A percentile compares a stretch with the other conserved stretches of the same genome.
phyloP scores from a whole-genome alignment of 2,797 vertebrate genomes.

The Sciurus carolinensis region DNA sequence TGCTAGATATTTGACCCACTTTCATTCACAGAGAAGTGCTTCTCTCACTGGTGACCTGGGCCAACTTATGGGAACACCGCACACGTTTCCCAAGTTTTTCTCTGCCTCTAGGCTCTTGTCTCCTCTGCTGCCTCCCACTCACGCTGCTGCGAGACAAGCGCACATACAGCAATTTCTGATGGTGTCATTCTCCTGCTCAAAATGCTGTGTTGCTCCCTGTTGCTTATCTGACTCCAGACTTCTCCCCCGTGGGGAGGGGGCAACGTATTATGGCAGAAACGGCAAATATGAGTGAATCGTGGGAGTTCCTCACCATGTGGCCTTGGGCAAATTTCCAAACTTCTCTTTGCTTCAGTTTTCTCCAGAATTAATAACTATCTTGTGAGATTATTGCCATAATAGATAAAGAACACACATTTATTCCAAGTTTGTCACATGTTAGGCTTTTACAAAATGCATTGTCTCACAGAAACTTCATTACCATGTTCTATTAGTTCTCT shows the following conservation, averaged over 20 bases:
- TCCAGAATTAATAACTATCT: background rate
- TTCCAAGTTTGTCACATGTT: background rate
- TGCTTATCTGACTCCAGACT: background rate
- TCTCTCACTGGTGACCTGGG: background rate
- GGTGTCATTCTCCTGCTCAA: background rate
- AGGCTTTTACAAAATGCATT: background rate
- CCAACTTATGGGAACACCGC: background rate
- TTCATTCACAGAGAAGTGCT: constrained; percentile 33
- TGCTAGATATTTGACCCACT: constrained; percentile 18
- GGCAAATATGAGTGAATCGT: background rate
- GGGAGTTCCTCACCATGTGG: background rate
- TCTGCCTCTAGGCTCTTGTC: background rate
- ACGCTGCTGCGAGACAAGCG: background rate
- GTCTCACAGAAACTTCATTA: background rate
- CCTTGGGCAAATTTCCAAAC: background rate
- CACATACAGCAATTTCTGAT: background rate
- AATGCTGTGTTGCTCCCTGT: background rate
- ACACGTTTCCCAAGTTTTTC: background rate
- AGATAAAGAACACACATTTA: background rate
- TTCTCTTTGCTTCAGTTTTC: constrained; percentile 23
- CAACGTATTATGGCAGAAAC: fast-evolving
- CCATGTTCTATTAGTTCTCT: background rate
- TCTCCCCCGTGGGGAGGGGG: background rate
- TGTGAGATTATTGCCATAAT: background rate
- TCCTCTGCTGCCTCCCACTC: background rate